Evolutionary conservation across 2,113 vertebrate species (phyloP), one percentile per base, ranked within the genome.

Genomic region (Crocuta crocuta): DNA sequence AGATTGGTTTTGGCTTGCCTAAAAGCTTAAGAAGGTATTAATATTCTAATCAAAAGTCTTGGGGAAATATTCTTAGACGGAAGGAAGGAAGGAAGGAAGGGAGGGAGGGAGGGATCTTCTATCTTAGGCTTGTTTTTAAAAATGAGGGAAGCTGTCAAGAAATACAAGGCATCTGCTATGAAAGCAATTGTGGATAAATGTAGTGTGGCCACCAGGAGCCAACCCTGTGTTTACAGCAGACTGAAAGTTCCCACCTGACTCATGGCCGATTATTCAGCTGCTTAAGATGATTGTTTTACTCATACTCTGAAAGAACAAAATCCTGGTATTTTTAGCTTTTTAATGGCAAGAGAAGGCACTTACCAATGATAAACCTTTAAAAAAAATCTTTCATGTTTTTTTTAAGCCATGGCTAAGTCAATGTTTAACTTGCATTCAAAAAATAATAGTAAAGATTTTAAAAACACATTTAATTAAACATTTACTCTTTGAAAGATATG

Each of bases 181-280:
- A 80, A 79, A 97, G 2, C 71, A 71, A 91, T n/a, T 50, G 28
- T 70, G 61, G 91, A 50, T 58, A 74, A 66, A 83, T n/a, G 55
- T 43, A 13, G 19, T 55, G 83, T 39, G 23, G n/a, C 50, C 35
- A 55, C 82, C 17, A 3, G 9, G 66, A 79, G 71, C 39, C 78
- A 96, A 33, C 9, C 55, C 87, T 79, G 15, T 89, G 87, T 95
- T 92, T 82, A 91, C 65, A 79, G 55, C 94, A 94, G 73, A n/a
- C 26, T 73, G 68, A 80, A 86, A 66, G 76, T 95, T 96, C 95
- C 84, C 97, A 97, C 89, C 85, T 94, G 45, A 96, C 48, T 88
- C 43, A 31, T 2, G 19, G 94, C 5, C 95, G 80, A 95, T 98
- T 97, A 95, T 84, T 98, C 95, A 98, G 97, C 97, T 98, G 96